A percentile compares a stretch with the other conserved stretches of the same genome.
Conservation (phyloP, 2,113 vertebrate species). For the Ptychochromis oligacanthus region DNA sequence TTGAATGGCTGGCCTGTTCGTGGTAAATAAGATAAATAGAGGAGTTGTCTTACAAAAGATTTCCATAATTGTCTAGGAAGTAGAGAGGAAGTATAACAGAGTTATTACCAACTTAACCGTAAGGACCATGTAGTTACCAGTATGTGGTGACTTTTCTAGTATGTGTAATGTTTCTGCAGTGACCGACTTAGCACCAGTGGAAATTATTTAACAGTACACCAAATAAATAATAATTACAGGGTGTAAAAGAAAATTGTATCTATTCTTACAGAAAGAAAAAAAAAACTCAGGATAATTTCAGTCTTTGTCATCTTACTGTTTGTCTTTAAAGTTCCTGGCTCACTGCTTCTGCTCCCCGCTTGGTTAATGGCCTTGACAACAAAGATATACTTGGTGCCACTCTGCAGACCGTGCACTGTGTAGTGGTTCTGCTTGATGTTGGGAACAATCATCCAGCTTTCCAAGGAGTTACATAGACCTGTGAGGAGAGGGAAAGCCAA, state of each 20-base stretch:
- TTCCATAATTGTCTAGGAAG: neutral
- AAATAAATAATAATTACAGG: neutral
- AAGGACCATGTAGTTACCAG: neutral
- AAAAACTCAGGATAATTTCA: neutral
- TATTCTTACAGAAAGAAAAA: neutral
- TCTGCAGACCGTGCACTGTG: conserved; percentile 96
- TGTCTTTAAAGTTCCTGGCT: conserved; percentile 95
- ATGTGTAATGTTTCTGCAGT: neutral
- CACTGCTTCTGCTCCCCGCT: conserved; percentile 94
- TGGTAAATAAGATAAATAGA: neutral
- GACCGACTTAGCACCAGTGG: neutral
- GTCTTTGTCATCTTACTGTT: conserved; percentile 87
- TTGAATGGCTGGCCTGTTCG: conserved; percentile 92
- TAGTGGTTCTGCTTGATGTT: conserved; percentile 99
- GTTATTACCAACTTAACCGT: neutral
- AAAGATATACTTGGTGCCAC: conserved; percentile 98
- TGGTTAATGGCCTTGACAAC: conserved; percentile 98
- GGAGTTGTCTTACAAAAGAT: neutral
- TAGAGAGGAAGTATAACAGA: neutral
- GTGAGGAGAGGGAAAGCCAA: conserved; percentile 2
- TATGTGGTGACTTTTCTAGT: neutral
- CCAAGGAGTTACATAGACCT: conserved; percentile 98
- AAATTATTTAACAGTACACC: neutral
- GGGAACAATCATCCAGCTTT: conserved; percentile 99
- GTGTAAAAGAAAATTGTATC: neutral